Base-by-base conservation (phyloP, 2,113 vertebrate species). In the Synodontis membranacea region DNA sequence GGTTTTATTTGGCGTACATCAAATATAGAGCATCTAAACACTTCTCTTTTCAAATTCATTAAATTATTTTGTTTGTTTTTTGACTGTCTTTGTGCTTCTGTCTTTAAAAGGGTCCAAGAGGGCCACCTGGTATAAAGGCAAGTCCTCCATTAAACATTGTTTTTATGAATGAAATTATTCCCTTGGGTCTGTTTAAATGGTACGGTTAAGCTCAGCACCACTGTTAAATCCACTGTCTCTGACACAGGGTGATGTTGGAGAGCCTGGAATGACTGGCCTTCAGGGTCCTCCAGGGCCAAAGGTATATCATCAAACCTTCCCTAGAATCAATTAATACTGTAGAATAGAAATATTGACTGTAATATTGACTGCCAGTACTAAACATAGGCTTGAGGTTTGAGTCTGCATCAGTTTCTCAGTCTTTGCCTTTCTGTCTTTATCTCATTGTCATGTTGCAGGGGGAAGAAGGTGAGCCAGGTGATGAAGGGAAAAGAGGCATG, bases 71-170 rank as follows among this genome's bases (percentile, higher is more conserved):
- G n/a, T n/a, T n/a, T n/a, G n/a, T n/a, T 21, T 21, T 62, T 52
- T 70, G 6, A 6, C n/a, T 85, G n/a, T 25, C 21, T 42, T 42
- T 46, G 8, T 76, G 1, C 19, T 85, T 48, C 80, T 66, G n/a
- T 86, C 4, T 54, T 80, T 62, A 83, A 87, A 90, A 96, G 96
- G 96, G 96, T 89, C 93, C 90, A 54, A 93, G 89, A 82, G 96
- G 96, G 89, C 93, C 91, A 78, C 93, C 94, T 64, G 96, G 96
- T 84, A 88, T 88, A 88, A 94, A 95, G 95, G 96, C 95, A 86
- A 17, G 88, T 62, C 25, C 42, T 68, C 17, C 25, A 39, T 83
- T 66, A 23, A 31, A 52, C n/a, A 52, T 54, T 62, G 19, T 42
- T 81, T 50, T 17, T n/a, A n/a, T n/a, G n/a, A n/a, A n/a, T n/a